A percentile compares a stretch with the other conserved stretches of the same genome.
These are phyloP conservation scores for Neosilurus mollespiculum DNA, from an alignment of 2,797 vertebrate species.

Conservation along the genomic window DNA sequence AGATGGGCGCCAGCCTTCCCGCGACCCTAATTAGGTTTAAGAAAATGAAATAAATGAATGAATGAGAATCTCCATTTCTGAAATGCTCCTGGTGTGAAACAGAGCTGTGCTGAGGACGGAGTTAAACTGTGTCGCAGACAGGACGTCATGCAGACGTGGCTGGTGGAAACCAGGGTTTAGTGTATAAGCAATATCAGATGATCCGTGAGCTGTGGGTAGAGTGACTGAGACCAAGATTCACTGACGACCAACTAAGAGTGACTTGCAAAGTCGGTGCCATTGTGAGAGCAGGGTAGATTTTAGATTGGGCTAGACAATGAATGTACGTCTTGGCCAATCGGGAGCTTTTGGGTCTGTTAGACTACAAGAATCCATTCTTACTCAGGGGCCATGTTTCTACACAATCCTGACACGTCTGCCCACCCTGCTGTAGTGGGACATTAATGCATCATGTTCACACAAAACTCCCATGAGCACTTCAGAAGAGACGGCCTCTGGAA, in stretches of 20 bases:
- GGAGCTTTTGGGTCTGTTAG: not conserved
- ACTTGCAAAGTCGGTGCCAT: not conserved
- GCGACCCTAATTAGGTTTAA: too few species aligned
- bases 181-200: not conserved
- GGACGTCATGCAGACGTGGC: too few species aligned
- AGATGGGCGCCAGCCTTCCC: too few species aligned
- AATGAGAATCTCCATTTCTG: too few species aligned
- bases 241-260: not conserved
- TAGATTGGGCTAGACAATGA: not conserved
- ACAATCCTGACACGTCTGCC: not conserved
- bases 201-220: not conserved
- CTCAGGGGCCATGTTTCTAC: not conserved
- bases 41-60: too few species aligned
- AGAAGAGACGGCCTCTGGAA: slow-evolving; percentile 9
- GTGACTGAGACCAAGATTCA: too few species aligned
- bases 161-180: not conserved
- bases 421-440: slow-evolving; percentile 10
- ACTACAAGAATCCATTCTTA: not conserved
- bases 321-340: not conserved
- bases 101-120: too few species aligned
- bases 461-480: slow-evolving; percentile 23
- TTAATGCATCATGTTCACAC: slow-evolving; percentile 29
- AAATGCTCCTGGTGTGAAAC: too few species aligned
- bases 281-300: too few species aligned
- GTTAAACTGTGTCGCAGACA: too few species aligned